Conservation (phyloP, 2,797 vertebrate genomes). For the Paedocypris micromegethes region DNA sequence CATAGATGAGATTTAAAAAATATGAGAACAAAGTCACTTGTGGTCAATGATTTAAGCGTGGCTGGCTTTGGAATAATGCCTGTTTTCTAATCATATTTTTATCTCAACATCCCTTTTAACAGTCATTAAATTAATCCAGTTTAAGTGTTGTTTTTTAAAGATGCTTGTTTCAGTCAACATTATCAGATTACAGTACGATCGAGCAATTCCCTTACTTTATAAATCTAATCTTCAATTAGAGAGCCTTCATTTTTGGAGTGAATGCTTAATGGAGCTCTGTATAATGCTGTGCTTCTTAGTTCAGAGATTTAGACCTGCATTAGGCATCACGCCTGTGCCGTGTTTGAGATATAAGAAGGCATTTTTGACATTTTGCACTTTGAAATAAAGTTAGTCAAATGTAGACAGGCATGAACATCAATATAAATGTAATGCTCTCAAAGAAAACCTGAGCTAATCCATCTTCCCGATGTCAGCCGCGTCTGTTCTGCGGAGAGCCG, state of each 20-base stretch:
- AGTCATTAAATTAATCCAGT: no score
- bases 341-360: constrained; percentile 55
- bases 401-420: constrained; percentile 48
- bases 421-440: constrained; percentile 36
- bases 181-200: constrained; percentile 6
- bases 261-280: constrained; percentile 21
- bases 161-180: neutral
- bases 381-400: constrained; percentile 46
- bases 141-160: neutral
- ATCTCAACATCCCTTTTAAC: no score
- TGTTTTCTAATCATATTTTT: no score
- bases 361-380: constrained; percentile 51
- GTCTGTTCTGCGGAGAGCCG: neutral
- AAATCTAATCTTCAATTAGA: neutral
- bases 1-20: no score
- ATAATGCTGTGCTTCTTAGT: constrained; percentile 16
- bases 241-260: neutral
- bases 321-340: constrained; percentile 49
- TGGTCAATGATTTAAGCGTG: no score
- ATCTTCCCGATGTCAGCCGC: constrained; percentile 16
- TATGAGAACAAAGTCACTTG: no score
- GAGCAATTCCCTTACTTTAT: neutral
- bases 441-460: constrained; percentile 38
- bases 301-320: constrained; percentile 43
- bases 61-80: no score